Base-by-base conservation (phyloP, 2,888 invertebrate genomes). In the Augiades crinisus region DNA sequence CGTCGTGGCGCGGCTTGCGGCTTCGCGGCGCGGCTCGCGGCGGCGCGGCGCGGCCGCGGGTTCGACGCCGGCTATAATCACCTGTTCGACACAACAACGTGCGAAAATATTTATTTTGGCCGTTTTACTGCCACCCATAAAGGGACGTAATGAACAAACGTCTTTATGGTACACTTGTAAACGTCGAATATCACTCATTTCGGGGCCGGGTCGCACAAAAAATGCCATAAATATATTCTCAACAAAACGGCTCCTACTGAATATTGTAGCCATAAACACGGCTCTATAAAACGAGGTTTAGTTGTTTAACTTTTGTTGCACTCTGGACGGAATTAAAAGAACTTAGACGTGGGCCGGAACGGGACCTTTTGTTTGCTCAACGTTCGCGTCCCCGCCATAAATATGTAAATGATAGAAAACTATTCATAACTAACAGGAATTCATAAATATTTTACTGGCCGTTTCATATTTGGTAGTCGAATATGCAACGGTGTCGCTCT, bases 211-310 rank as follows among this genome's bases (percentile, higher is more conserved):
- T 5, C 67, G 55, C 66, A 83, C 81, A 84, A 86, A 85, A 83
- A 80, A 65, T 40, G 74, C 74, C 85, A 83, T 87, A 87, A 87
- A 87, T 87, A 82, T 82, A n/a, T 49, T 77, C 71, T 76, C 80
- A 86, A 87, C 86, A 83, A 81, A 85, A 83, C 78, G 77, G 75
- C 76, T 82, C 83, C 87, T 87, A 86, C 87, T 84, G 86, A 84
- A 86, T 84, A 85, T 83, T 81, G 80, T 72, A 72, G 78, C 75
- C 75, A 81, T 86, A 85, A 86, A 87, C 74, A 65, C 63, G 71
- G 76, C 75, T 78, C 78, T 79, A 84, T 86, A 85, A 85, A 86
- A 73, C 78, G 79, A 81, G 81, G 81, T 81, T 81, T 72, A 75
- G 81, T 81, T 81, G 79, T 83, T 81, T 78, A 78, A 78, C 75